Percentiles rank a stretch among this genome's conserved stretches.
phyloP scores from a whole-genome alignment of 2,113 vertebrate species.

The Brachionichthys hirsutus region DNA sequence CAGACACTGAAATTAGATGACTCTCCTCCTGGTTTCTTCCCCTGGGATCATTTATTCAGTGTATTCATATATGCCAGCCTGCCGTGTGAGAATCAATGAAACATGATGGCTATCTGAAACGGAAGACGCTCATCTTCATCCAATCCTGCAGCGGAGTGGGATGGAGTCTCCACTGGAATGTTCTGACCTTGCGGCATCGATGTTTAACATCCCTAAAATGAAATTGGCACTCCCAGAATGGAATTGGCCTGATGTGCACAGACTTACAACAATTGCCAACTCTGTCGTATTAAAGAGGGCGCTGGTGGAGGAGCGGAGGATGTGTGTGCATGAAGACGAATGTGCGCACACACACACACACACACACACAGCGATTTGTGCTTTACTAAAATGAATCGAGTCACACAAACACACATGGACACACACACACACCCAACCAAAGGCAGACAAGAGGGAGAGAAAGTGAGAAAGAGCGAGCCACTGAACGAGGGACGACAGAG shows the following conservation, averaged over 20 bases:
- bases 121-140: slow-evolving; percentile 56
- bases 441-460: slow-evolving; percentile 19
- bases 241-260: slow-evolving; percentile 66
- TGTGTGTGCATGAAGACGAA: too few relatives aligned
- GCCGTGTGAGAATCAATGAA: slow-evolving; percentile 42
- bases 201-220: slow-evolving; percentile 67
- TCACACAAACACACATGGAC: slow-evolving; percentile 50
- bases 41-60: slow-evolving; percentile 29
- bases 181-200: slow-evolving; percentile 67
- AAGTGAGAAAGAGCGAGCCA: slow-evolving; percentile 21
- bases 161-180: slow-evolving; percentile 55
- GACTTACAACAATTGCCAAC: slow-evolving; percentile 65
- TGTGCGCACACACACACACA: too few relatives aligned
- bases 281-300: slow-evolving; percentile 64
- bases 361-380: slow-evolving; percentile 54
- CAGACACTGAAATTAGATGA: too few relatives aligned
- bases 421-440: slow-evolving; percentile 24
- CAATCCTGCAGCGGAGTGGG: slow-evolving; percentile 34
- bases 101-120: slow-evolving; percentile 47
- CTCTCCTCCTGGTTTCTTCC: slow-evolving; percentile 5
- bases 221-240: slow-evolving; percentile 67
- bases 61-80: slow-evolving; percentile 30
- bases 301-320: slow-evolving; percentile 34
- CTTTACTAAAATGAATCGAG: slow-evolving; percentile 59
- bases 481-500: slow-evolving; percentile 29